A percentile compares a stretch with the other conserved stretches of the same genome.
Conservation (phyloP, 2,888 invertebrate genomes). For the Rhagonycha fulva region DNA sequence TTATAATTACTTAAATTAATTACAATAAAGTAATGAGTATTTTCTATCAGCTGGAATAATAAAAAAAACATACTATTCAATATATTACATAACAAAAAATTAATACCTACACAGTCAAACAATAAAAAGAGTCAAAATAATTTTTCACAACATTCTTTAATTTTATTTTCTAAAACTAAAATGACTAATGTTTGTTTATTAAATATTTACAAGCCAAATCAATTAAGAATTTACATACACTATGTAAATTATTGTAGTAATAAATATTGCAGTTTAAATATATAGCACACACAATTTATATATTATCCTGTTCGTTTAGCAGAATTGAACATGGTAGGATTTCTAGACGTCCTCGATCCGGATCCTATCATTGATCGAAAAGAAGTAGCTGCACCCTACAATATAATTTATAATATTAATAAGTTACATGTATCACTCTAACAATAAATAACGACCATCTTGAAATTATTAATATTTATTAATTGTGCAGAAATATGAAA, state of each 20-base stretch:
- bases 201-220: constrained; percentile 11
- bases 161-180: constrained; percentile 2
- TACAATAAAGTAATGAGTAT: not conserved
- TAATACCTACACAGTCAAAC: not conserved
- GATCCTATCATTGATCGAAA: constrained; percentile 69
- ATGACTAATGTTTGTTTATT: constrained; percentile 2
- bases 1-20: not conserved
- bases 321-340: constrained; percentile 47
- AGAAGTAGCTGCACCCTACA: constrained; percentile 74
- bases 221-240: constrained; percentile 14
- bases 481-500: not conserved
- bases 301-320: constrained; percentile 35
- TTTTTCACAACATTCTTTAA: not conserved
- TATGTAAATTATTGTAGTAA: constrained; percentile 29
- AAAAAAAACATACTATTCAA: not conserved
- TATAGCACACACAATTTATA: constrained; percentile 26
- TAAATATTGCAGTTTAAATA: constrained; percentile 29
- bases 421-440: not conserved
- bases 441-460: not conserved
- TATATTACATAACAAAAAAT: not conserved
- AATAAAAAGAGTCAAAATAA: not conserved
- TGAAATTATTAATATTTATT: not conserved
- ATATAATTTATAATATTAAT: constrained; percentile 35
- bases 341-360: constrained; percentile 59
- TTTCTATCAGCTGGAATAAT: not conserved